A percentile compares a stretch with the other conserved stretches of the same genome.
phyloP scores from a whole-genome alignment of 2,797 vertebrate species.

The Carduelis carduelis region DNA sequence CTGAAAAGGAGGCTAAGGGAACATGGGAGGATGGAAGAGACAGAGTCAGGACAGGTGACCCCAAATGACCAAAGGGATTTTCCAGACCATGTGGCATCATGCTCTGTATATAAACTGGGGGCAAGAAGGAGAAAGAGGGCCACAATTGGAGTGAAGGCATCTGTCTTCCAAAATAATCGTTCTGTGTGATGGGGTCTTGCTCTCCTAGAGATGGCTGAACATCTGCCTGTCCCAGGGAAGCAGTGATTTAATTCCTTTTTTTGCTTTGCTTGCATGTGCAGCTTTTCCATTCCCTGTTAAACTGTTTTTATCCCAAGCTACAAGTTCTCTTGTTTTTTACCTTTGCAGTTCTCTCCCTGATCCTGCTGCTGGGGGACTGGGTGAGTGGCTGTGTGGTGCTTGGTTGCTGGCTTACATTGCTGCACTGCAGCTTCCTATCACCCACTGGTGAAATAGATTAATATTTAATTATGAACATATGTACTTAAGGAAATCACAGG shows the following conservation, averaged over 20 bases:
- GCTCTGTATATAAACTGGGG: neutral
- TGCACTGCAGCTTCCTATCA: neutral
- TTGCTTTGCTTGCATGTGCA: neutral
- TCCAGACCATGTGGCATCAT: neutral
- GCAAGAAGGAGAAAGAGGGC: neutral
- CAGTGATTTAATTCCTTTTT: neutral
- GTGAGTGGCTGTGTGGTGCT: neutral
- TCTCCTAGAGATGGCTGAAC: neutral
- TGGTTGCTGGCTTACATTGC: neutral
- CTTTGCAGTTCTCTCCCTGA: neutral
- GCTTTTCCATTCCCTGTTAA: neutral
- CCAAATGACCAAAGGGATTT: neutral
- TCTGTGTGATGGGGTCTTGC: neutral
- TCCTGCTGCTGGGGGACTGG: neutral
- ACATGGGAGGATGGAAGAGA: neutral
- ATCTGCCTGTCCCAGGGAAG: neutral
- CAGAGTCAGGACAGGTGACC: too few relatives aligned
- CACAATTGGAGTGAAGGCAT: fast-evolving
- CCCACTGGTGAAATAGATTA: neutral
- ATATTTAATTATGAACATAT: neutral
- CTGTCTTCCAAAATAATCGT: fast-evolving
- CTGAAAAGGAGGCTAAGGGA: neutral
- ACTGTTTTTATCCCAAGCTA: neutral
- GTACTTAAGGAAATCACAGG: neutral
- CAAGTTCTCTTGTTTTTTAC: neutral